Evolutionary conservation across 2,797 vertebrate genomes (phyloP), one percentile per base, ranked within the genome.

Genomic region (Arrhamphus sclerolepis): DNA sequence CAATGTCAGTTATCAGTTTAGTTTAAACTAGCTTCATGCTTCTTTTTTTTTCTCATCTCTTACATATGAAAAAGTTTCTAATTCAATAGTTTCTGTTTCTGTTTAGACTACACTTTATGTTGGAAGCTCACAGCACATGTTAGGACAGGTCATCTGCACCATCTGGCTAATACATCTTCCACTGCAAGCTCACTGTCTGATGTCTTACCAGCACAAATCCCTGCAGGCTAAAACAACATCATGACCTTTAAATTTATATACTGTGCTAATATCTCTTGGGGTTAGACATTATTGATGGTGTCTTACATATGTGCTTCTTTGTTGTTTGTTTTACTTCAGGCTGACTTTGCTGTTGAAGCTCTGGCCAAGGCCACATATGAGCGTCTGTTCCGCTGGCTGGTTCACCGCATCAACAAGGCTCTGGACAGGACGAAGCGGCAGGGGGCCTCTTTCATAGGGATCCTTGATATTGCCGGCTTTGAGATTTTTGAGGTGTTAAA

Each of bases 391-490:
- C 95, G 97, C 59, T 99, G 97, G 97, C 91, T 99, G 46, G 96
- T 98, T 39, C 93, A 97, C 82, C 95, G 97, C 19, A 96, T 98
- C 89, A 99, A 99, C 92, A 99, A 98, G 79, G 97, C 97, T 8
- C 84, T 99, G 85, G 97, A 99, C 87, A 92, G 97, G 84, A 98
- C 97, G 62, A 98, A 98, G 75, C 87, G 97, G 1, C 97, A 99
- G 89, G 97, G 97, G 0, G 97, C 97, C 0, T 98, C 97, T 0
- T 99, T 99, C 90, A 98, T 99, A 6, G 97, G 97, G 52, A 99
- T 99, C 86, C 91, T 99, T 83, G 97, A 99, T 74, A 99, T 99
- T 1, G 97, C 97, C 0, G 97, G 97, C 57, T 99, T 98, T 55
- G 97, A 99, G 89, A 99, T 99, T 81, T 98, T 99, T 42, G 94